These are phyloP conservation scores for Hesperophylax magnus DNA, from an alignment of 1,140 invertebrate genomes.

Conservation along the genomic window DNA sequence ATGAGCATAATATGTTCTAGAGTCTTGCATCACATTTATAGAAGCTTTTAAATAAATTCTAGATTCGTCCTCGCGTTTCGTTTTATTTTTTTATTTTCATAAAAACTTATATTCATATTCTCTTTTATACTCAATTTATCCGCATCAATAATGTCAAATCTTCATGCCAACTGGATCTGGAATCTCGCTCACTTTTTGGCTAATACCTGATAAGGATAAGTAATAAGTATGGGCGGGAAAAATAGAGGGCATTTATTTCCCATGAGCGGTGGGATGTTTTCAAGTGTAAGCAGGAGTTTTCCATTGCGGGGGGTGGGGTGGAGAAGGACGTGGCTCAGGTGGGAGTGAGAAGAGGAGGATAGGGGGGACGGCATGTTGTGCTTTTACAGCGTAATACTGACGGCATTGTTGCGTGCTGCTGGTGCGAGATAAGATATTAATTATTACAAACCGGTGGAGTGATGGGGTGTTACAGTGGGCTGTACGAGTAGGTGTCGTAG, in stretches of 20 bases:
- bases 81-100: no score
- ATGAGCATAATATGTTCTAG: no score
- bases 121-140: no score
- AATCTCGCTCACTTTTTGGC: not conserved
- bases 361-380: constrained; percentile 46
- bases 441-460: constrained; percentile 51
- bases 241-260: not conserved
- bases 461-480: not conserved
- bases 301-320: not conserved
- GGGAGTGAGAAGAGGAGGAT: constrained; percentile 18
- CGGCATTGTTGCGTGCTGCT: constrained; percentile 50
- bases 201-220: no score
- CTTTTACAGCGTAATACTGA: constrained; percentile 52
- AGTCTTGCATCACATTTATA: no score
- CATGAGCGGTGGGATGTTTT: not conserved
- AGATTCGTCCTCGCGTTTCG: no score
- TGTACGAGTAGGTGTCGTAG: not conserved
- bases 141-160: no score
- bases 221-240: no score
- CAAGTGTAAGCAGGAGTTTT: constrained; percentile 14
- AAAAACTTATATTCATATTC: no score
- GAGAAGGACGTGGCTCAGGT: not conserved
- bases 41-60: no score
- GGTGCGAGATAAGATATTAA: constrained; percentile 56
- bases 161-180: not conserved